Evolutionary conservation across 2,113 vertebrate species (phyloP).

Genomic region (Semnornis frantzii): DNA sequence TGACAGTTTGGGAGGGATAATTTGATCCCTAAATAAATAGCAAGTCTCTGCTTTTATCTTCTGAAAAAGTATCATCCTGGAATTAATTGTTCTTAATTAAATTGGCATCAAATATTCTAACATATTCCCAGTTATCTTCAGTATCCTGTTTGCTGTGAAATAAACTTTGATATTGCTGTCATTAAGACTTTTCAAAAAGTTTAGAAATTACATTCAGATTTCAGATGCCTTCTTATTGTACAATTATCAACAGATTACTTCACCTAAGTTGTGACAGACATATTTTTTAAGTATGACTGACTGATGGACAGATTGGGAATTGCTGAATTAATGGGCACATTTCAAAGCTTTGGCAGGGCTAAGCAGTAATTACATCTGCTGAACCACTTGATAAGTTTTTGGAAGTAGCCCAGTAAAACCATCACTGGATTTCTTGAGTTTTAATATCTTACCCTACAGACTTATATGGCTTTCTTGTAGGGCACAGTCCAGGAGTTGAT

Average conservation of each 20-base stretch:
- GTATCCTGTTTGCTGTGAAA: constrained; percentile 11
- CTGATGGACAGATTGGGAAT: constrained; percentile 82
- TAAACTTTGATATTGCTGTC: constrained; percentile 44
- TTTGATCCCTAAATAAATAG: not conserved
- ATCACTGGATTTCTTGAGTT: constrained; percentile 72
- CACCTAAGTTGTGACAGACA: constrained; percentile 80
- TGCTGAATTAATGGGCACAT: constrained; percentile 81
- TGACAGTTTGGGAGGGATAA: not conserved
- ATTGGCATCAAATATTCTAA: constrained; percentile 15
- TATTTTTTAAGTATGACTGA: constrained; percentile 86
- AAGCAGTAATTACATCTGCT: constrained; percentile 81
- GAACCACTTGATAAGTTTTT: constrained; percentile 81
- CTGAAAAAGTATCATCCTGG: not conserved
- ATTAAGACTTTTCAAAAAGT: constrained; percentile 40
- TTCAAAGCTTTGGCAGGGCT: constrained; percentile 80
- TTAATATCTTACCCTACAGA: constrained; percentile 65
- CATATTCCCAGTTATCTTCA: not conserved
- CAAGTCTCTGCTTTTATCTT: not conserved
- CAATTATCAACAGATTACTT: constrained; percentile 81
- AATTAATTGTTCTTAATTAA: constrained; percentile 6
- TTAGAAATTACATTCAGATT: constrained; percentile 57
- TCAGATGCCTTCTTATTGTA: constrained; percentile 71
- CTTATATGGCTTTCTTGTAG: constrained; percentile 48
- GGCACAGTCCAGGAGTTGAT: not conserved
- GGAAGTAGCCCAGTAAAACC: constrained; percentile 79